phyloP scores from a whole-genome alignment of 92 coral and sea anemone species.

The Parazoanthus swiftii region DNA sequence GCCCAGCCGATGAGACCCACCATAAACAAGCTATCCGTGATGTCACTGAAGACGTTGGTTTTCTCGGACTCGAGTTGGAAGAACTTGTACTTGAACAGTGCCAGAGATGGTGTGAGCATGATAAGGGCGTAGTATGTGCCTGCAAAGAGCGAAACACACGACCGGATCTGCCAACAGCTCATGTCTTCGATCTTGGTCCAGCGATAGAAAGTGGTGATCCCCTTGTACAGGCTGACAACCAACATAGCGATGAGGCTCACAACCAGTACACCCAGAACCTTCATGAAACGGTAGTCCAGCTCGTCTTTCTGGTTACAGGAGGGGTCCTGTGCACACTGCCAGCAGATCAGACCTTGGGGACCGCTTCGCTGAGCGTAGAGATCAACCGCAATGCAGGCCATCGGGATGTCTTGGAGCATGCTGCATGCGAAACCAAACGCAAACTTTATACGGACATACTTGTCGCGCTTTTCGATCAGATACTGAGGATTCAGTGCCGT shows the following conservation, averaged over 20 bases:
- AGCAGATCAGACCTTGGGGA: conserved; percentile 68
- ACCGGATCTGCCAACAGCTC: conserved; percentile 77
- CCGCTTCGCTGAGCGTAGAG: conserved; percentile 67
- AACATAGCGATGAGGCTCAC: conserved; percentile 58
- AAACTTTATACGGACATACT: conserved; percentile 61
- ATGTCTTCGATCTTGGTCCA: conserved; percentile 76
- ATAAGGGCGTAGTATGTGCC: conserved; percentile 70
- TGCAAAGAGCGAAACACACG: conserved; percentile 79
- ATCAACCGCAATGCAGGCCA: conserved; percentile 68
- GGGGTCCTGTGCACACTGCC: conserved; percentile 68
- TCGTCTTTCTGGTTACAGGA: conserved; percentile 60
- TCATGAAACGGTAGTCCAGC: conserved; percentile 51
- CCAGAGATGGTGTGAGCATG: conserved; percentile 73
- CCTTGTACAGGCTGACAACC: conserved; percentile 67
- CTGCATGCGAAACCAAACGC: conserved; percentile 74
- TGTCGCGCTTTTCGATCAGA: conserved; percentile 58
- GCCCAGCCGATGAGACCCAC: conserved; percentile 81
- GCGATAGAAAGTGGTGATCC: conserved; percentile 73
- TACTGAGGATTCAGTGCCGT: conserved; percentile 48
- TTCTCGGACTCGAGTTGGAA: conserved; percentile 65
- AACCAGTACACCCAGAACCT: conserved; percentile 54
- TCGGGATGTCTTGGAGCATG: conserved; percentile 77
- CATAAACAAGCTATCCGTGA: conserved; percentile 77
- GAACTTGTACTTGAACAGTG: conserved; percentile 68
- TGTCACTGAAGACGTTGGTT: conserved; percentile 64